phyloP scores from a whole-genome alignment of 2,113 vertebrate species.

The Rattus norvegicus region DNA sequence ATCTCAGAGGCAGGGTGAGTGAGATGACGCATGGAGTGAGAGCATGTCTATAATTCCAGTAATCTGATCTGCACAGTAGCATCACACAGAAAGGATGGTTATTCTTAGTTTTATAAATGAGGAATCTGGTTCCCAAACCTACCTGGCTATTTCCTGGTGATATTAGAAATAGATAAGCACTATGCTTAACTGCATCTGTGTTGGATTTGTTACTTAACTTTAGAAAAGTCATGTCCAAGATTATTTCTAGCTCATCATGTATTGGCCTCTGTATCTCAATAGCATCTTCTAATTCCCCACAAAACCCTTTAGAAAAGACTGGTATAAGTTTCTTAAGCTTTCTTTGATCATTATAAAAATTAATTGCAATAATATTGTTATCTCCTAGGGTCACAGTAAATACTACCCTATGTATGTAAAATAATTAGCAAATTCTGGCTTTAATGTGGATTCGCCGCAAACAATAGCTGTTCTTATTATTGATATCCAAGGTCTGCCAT shows the following conservation, averaged over 20 bases:
- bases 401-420: slow-evolving; percentile 31
- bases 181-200: background rate
- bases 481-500: background rate
- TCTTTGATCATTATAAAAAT: slow-evolving; percentile 31
- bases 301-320: slow-evolving; percentile 23
- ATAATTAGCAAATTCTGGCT: background rate
- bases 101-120: slow-evolving; percentile 25
- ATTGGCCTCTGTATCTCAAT: background rate
- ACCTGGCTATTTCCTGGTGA: background rate
- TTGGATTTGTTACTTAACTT: slow-evolving; percentile 33
- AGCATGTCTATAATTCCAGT: background rate
- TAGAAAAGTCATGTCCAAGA: slow-evolving; percentile 13
- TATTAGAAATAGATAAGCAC: slow-evolving; percentile 41
- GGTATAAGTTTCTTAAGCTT: background rate
- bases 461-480: slow-evolving; percentile 5
- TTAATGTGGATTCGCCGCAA: background rate
- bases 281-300: background rate
- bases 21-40: background rate
- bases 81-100: background rate
- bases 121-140: slow-evolving; percentile 11
- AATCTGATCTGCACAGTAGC: background rate
- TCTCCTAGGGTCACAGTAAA: background rate
- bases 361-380: background rate
- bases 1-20: background rate
- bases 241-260: slow-evolving; percentile 16